Evolutionary conservation across 1,140 invertebrate genomes (phyloP).

Genomic region (Eupristina koningsbergeri): DNA sequence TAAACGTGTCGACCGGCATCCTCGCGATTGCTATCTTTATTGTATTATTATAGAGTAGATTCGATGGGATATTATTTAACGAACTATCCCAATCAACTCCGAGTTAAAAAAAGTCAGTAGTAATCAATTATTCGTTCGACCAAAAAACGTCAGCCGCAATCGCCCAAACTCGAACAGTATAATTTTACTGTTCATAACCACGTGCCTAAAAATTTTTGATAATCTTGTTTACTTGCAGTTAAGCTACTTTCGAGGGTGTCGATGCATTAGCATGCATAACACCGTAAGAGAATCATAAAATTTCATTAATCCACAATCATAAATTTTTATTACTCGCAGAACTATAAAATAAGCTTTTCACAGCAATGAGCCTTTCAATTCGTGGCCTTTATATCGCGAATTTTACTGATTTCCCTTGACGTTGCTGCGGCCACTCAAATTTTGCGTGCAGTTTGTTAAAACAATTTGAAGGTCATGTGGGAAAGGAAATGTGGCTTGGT

Average conservation of each 20-base stretch:
- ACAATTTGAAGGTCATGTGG: constrained; percentile 30
- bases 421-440: neutral
- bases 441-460: constrained; percentile 27
- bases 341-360: constrained; percentile 29
- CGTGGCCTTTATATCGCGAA: neutral
- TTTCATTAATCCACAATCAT: constrained; percentile 32
- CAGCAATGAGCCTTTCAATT: constrained; percentile 8
- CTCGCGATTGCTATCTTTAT: no score
- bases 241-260: constrained; percentile 11
- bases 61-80: no score
- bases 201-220: constrained; percentile 13
- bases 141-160: neutral
- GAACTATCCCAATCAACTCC: neutral
- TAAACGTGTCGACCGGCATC: no score
- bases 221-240: constrained; percentile 38
- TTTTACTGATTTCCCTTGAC: constrained; percentile 33
- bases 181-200: neutral
- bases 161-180: neutral
- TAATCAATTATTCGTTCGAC: neutral
- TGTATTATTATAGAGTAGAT: no score
- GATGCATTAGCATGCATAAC: constrained; percentile 15
- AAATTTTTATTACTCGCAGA: constrained; percentile 35
- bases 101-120: neutral
- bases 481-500: neutral
- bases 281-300: constrained; percentile 21